Percentiles rank a stretch among this genome's conserved stretches.
Evolutionary conservation across 2,113 vertebrate species (phyloP).

Genomic region (Collichthys lucidus): DNA sequence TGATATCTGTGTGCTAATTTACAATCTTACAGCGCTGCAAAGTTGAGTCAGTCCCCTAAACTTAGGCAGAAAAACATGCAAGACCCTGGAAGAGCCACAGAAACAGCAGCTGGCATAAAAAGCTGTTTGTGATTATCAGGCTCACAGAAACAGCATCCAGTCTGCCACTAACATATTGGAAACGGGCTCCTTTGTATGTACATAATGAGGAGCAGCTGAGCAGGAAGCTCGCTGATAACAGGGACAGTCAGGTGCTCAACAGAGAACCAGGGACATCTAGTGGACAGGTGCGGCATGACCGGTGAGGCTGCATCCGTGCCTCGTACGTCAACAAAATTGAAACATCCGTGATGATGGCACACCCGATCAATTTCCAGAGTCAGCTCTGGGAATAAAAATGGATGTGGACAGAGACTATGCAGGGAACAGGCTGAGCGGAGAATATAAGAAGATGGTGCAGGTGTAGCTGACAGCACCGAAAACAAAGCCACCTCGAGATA

Average conservation of each 20-base stretch:
- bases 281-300: slow-evolving; percentile 25
- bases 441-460: not conserved
- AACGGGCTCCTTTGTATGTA: too few species aligned
- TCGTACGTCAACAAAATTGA: not conserved
- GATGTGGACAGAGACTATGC: not conserved
- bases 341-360: not conserved
- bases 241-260: not conserved
- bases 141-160: not conserved
- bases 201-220: not conserved
- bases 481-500: not conserved
- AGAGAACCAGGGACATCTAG: slow-evolving; percentile 8
- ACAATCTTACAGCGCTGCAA: not conserved
- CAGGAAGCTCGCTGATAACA: not conserved
- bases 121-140: not conserved
- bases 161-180: not conserved
- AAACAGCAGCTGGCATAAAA: too few species aligned
- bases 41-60: not conserved
- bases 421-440: not conserved
- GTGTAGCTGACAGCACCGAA: not conserved
- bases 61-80: too few species aligned
- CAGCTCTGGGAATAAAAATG: not conserved
- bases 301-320: not conserved
- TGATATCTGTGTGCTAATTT: not conserved
- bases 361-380: not conserved
- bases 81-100: too few species aligned